phyloP scores from a whole-genome alignment of 2,797 vertebrate species.

The Hippopotamyrus pictus region DNA sequence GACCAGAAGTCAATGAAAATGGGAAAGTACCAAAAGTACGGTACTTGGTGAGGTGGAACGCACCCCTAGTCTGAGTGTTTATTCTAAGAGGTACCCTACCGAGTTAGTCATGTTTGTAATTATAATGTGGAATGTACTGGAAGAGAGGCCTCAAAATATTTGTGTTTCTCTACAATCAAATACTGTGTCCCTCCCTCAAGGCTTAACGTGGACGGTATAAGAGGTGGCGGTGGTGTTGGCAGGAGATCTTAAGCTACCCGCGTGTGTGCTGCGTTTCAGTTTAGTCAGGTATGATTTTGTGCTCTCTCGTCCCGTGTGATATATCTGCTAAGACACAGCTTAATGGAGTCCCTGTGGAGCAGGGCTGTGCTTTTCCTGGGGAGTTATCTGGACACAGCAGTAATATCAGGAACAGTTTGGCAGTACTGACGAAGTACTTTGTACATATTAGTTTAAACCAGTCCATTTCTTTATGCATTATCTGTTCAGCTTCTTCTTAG shows the following conservation, averaged over 20 bases:
- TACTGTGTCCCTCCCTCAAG: not conserved
- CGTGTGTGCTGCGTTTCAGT: slow-evolving; percentile 18
- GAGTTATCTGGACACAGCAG: not conserved
- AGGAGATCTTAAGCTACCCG: not conserved
- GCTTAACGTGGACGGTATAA: not conserved
- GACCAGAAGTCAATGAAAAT: not conserved
- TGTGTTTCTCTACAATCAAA: not conserved
- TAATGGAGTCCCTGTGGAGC: slow-evolving; percentile 30
- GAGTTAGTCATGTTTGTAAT: not conserved
- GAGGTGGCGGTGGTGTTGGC: not conserved
- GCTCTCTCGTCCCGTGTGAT: not conserved
- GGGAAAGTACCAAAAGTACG: not conserved
- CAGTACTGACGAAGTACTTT: not conserved
- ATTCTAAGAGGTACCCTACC: not conserved
- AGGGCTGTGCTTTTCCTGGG: not conserved
- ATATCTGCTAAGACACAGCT: not conserved
- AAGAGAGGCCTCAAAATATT: not conserved
- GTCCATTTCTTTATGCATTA: not conserved
- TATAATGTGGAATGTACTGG: not conserved
- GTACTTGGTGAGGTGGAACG: not conserved
- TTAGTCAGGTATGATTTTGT: slow-evolving; percentile 45
- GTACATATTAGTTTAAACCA: not conserved
- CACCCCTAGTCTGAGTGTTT: not conserved
- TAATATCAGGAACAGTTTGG: not conserved
- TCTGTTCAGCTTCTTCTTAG: not conserved